Evolutionary conservation across 2,113 vertebrate species (phyloP).

Genomic region (Zonotrichia leucophrys): DNA sequence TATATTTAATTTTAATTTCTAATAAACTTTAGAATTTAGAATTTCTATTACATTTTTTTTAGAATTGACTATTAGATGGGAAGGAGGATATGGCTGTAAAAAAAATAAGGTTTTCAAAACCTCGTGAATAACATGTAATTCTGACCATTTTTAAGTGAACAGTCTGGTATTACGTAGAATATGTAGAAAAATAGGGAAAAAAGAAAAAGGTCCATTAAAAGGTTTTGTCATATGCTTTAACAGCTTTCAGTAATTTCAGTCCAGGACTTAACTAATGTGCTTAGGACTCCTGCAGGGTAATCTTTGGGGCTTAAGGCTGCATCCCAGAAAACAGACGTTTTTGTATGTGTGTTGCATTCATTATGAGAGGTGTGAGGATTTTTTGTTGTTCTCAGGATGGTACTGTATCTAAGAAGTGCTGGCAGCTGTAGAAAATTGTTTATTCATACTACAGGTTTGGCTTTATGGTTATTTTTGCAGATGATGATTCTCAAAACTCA

Average conservation of each 20-base stretch:
- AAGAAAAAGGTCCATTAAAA: background rate
- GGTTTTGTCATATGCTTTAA: background rate
- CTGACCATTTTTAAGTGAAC: background rate
- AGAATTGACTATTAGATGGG: background rate
- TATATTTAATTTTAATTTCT: too few relatives aligned
- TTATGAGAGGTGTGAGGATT: background rate
- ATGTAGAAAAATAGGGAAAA: background rate
- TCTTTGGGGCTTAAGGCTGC: background rate
- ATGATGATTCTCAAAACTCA: background rate
- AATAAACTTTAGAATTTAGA: too few relatives aligned
- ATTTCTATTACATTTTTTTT: accelerated
- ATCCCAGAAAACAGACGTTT: accelerated
- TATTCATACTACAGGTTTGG: background rate
- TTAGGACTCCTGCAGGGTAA: background rate
- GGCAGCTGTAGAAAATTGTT: background rate
- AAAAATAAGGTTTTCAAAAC: background rate
- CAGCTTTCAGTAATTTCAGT: background rate
- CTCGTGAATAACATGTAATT: background rate
- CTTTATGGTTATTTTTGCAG: background rate
- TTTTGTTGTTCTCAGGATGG: background rate
- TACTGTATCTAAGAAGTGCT: background rate
- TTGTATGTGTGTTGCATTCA: background rate
- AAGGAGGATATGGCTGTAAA: background rate
- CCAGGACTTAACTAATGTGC: background rate
- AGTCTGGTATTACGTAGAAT: background rate